Evolutionary conservation across 2,113 vertebrate genomes (phyloP).

Genomic region (Electrona antarctica): DNA sequence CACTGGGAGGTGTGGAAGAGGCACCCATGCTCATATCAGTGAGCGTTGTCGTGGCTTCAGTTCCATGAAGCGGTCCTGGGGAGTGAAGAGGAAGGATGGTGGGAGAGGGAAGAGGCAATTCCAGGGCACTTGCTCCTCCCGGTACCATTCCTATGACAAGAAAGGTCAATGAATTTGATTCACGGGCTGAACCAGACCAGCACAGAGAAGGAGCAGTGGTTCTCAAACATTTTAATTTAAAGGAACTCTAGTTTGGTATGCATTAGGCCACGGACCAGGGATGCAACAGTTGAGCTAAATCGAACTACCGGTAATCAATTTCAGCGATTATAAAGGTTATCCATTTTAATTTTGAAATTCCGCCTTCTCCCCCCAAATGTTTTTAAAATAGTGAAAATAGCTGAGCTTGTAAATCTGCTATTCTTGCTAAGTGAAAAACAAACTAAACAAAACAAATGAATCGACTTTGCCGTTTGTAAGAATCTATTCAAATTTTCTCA

Average conservation of each 20-base stretch:
- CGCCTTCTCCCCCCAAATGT: no score
- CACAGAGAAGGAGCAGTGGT: not conserved
- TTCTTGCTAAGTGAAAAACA: no score
- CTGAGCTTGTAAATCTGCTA: no score
- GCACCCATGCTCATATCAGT: slow-evolving; percentile 79
- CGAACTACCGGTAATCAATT: no score
- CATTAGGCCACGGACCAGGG: not conserved
- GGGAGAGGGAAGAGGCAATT: slow-evolving; percentile 62
- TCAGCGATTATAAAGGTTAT: no score
- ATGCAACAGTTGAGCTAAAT: no score
- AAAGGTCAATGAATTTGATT: not conserved
- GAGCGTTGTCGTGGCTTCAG: slow-evolving; percentile 68
- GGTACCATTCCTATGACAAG: slow-evolving; percentile 51
- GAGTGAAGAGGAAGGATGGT: slow-evolving; percentile 71
- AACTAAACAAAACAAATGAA: no score
- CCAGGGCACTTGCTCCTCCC: slow-evolving; percentile 51
- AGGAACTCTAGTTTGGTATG: not conserved
- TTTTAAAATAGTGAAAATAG: no score
- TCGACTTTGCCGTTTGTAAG: no score
- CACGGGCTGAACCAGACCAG: not conserved
- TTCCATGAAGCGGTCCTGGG: slow-evolving; percentile 75
- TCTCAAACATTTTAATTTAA: no score
- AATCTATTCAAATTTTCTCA: no score
- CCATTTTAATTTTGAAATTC: no score
- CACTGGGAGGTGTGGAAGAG: slow-evolving; percentile 77